Evolutionary conservation across 2,113 vertebrate species (phyloP).

Genomic region (Corythaixoides concolor): DNA sequence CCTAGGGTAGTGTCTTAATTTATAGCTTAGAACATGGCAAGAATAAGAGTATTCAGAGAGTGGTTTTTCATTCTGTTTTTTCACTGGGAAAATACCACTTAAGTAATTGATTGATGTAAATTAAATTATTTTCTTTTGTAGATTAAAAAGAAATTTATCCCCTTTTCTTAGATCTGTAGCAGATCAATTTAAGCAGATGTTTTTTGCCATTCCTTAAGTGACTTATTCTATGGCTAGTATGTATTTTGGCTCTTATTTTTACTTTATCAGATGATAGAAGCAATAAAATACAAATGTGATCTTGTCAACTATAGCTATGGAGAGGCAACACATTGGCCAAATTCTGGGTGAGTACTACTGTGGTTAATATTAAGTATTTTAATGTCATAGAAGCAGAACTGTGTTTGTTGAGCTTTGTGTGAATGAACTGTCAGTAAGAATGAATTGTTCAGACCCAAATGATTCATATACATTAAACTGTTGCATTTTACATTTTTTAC

Average conservation of each 20-base stretch:
- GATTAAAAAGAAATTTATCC: neutral
- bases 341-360: slow-evolving; percentile 87
- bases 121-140: neutral
- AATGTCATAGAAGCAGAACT: neutral
- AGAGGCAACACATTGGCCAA: slow-evolving; percentile 99
- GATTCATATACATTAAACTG: neutral
- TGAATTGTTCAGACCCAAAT: neutral
- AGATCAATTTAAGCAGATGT: neutral
- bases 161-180: neutral
- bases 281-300: slow-evolving; percentile 97
- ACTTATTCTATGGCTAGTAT: neutral
- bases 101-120: neutral
- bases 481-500: neutral
- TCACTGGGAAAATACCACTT: neutral
- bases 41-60: neutral
- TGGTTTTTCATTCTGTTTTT: neutral
- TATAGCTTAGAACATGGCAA: neutral
- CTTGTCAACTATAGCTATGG: slow-evolving; percentile 99
- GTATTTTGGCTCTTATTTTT: slow-evolving; percentile 43
- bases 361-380: neutral
- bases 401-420: neutral
- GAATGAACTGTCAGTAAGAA: neutral
- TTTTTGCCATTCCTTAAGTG: neutral
- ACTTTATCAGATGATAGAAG: slow-evolving; percentile 92
- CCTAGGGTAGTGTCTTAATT: neutral